Base-by-base conservation (phyloP, 2,113 vertebrate species). In the Toxostoma redivivum region DNA sequence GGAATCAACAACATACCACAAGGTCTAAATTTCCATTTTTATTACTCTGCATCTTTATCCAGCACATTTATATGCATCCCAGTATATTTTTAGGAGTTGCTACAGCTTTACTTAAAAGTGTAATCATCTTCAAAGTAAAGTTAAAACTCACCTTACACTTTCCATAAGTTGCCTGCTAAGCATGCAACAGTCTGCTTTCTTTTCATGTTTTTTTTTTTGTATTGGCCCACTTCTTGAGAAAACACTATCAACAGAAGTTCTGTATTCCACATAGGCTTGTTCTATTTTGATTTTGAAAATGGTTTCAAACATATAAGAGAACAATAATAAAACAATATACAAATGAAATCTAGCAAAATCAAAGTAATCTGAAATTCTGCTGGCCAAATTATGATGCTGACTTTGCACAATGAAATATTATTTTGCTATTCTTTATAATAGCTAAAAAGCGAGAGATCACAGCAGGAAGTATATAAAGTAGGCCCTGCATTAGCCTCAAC, bases 1-100 rank as follows among this genome's bases (percentile, higher is more conserved):
- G 73, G 61, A 87, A 81, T 70, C 89, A 95, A 84, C 70, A 94
- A 78, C 53, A 44, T n/a, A 77, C 51, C 82, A 90, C 73, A 56
- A 94, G 92, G 57, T 28, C 44, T 74, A 51, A 56, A 93, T 87
- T 92, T 89, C 86, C 60, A 62, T 86, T 92, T 91, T 70, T 88
- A 88, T 91, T 92, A 71, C 51, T 84, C 69, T 44, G 64, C 15
- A 58, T 92, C 60, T 87, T 86, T 91, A 84, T 24, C 51, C 56
- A 66, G 65, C 24, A 87, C 37, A 60, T 60, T 89, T 84, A 58
- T 47, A 58, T 64, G 51, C 27, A 74, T 54, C 33, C 47, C 22
- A 15, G 14, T 73, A 24, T 66, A 62, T 50, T 84, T 93, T 89
- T 62, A 92, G 69, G 25, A 70, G 45, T 24, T 83, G 64, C 24